Percentiles rank a stretch among this genome's conserved stretches.
phyloP scores from a whole-genome alignment of 1,140 invertebrate species.

The Heliconius himera region DNA sequence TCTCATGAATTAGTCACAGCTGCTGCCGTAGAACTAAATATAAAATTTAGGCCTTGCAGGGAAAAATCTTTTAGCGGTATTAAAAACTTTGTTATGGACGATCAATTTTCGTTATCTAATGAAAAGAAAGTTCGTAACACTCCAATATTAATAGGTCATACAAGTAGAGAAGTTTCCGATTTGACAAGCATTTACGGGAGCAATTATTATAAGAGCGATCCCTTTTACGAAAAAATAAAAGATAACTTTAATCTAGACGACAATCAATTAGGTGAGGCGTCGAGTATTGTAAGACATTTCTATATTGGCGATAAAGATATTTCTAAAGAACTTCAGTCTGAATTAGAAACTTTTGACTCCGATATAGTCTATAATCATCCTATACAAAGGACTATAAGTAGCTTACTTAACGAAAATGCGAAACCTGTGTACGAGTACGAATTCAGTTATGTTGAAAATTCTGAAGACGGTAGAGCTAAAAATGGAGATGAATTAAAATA shows the following conservation, averaged over 20 bases:
- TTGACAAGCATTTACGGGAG: conserved; percentile 41
- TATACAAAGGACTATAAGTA: conserved; percentile 54
- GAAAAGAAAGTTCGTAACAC: conserved; percentile 61
- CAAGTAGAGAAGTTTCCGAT: conserved; percentile 51
- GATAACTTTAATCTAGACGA: conserved; percentile 66
- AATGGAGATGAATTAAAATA: conserved; percentile 64
- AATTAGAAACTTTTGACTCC: conserved; percentile 61
- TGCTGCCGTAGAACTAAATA: conserved; percentile 54
- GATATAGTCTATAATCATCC: conserved; percentile 69
- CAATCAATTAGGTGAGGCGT: conserved; percentile 47
- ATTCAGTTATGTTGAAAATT: conserved; percentile 59
- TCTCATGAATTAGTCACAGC: conserved; percentile 56
- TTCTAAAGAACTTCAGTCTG: conserved; percentile 44
- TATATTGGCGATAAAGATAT: conserved; percentile 67
- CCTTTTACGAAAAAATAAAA: conserved; percentile 59
- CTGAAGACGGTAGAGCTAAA: conserved; percentile 41
- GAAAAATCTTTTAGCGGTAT: conserved; percentile 71
- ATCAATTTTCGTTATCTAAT: conserved; percentile 64
- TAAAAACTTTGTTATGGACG: conserved; percentile 62
- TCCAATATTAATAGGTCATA: conserved; percentile 68
- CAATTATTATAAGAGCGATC: conserved; percentile 60
- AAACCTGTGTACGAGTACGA: conserved; percentile 64
- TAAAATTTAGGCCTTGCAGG: conserved; percentile 62
- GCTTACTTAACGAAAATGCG: conserved; percentile 62
- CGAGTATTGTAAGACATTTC: conserved; percentile 58